Conservation (phyloP, 64 coral and sea anemone species). For the Montipora foliosa region DNA sequence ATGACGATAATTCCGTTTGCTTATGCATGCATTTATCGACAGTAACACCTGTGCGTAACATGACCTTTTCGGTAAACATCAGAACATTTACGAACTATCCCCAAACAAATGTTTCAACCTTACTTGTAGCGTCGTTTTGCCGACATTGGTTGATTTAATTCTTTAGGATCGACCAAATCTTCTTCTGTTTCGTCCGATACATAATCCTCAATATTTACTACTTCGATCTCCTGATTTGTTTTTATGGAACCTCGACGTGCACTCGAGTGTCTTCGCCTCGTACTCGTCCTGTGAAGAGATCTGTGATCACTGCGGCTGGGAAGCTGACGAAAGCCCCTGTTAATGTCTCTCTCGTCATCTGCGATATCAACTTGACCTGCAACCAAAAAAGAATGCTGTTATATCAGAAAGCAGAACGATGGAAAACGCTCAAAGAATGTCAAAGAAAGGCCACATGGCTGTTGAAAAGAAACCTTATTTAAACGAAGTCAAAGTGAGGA, state of each 20-base stretch:
- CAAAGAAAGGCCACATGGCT: background rate
- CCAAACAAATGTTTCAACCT: background rate
- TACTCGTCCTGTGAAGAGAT: conserved; percentile 1
- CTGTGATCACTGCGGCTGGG: conserved; percentile 38
- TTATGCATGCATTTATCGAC: too few relatives aligned
- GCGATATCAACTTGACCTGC: background rate
- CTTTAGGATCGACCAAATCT: conserved; percentile 35
- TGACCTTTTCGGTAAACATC: too few relatives aligned
- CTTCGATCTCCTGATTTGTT: background rate
- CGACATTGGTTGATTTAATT: conserved; percentile 39
- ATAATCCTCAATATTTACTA: conserved; percentile 35
- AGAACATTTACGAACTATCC: too few relatives aligned
- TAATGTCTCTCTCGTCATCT: background rate
- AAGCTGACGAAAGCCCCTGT: conserved; percentile 10
- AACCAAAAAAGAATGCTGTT: background rate
- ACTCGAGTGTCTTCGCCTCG: conserved; percentile 1
- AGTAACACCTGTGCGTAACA: too few relatives aligned
- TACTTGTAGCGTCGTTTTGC: conserved; percentile 35
- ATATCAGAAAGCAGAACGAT: background rate
- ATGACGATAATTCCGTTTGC: too few relatives aligned
- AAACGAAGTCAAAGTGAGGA: too few relatives aligned
- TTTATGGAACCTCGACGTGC: background rate
- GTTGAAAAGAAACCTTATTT: background rate
- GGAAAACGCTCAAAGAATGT: background rate
- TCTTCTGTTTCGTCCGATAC: conserved; percentile 8